Percentiles rank a stretch among this genome's conserved stretches.
Conservation (phyloP, 1,140 invertebrate genomes). For the Aleiodes sp. region DNA sequence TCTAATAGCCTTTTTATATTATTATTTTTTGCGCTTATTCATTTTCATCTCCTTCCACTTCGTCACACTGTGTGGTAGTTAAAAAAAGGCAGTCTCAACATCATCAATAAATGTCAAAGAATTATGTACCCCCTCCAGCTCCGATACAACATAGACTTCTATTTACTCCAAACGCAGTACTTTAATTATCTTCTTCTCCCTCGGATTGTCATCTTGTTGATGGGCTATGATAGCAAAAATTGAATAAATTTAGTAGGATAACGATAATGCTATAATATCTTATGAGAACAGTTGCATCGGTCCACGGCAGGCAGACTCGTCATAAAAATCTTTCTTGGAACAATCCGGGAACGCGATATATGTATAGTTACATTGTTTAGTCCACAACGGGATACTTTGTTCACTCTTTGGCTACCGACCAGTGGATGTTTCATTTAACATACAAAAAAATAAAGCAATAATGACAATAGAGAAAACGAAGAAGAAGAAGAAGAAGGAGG, state of each 20-base stretch:
- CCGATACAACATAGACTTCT: slow-evolving; percentile 37
- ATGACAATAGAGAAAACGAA: neutral
- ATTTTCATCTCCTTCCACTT: neutral
- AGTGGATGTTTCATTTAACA: neutral
- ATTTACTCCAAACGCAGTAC: slow-evolving; percentile 51
- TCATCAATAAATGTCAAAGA: slow-evolving; percentile 64
- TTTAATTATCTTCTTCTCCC: slow-evolving; percentile 55
- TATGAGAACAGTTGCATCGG: neutral
- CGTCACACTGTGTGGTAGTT: slow-evolving; percentile 43
- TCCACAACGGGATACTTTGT: slow-evolving; percentile 27
- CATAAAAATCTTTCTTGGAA: slow-evolving; percentile 27
- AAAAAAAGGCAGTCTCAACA: slow-evolving; percentile 61
- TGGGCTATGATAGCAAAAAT: neutral
- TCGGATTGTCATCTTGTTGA: neutral
- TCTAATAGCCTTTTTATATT: slow-evolving; percentile 49
- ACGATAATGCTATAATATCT: too few species aligned
- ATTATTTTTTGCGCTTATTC: slow-evolving; percentile 11
- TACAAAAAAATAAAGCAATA: neutral
- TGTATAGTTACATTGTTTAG: slow-evolving; percentile 42
- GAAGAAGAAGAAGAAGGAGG: too few species aligned
- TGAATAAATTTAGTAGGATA: too few species aligned
- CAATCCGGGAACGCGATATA: slow-evolving; percentile 29
- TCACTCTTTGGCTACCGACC: slow-evolving; percentile 3
- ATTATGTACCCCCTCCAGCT: slow-evolving; percentile 44
- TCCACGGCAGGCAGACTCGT: slow-evolving; percentile 33